A percentile compares a stretch with the other conserved stretches of the same genome.
These are phyloP conservation scores for Byasa hedistus DNA, from an alignment of 2,888 invertebrate genomes.

Conservation along the genomic window DNA sequence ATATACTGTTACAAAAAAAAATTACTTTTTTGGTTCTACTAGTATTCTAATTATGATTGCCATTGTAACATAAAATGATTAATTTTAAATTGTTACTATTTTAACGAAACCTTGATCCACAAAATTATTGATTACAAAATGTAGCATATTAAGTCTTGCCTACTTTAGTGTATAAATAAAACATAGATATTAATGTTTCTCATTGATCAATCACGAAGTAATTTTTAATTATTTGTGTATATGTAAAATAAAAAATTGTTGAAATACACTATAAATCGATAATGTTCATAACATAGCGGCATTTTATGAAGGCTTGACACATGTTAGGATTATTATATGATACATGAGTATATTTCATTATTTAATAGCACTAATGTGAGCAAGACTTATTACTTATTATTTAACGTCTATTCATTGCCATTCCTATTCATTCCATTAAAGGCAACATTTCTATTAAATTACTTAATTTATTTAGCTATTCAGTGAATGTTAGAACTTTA, in stretches of 20 bases:
- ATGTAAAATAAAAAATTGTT: background rate
- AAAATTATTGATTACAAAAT: background rate
- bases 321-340: background rate
- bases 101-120: background rate
- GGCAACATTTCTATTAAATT: background rate
- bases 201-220: background rate
- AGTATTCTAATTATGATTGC: conserved; percentile 35
- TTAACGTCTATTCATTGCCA: too few relatives aligned
- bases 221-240: background rate
- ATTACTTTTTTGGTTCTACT: conserved; percentile 55
- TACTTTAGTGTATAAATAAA: background rate
- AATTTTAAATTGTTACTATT: background rate
- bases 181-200: background rate
- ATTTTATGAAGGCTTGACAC: background rate
- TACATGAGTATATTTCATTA: background rate
- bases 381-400: background rate
- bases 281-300: background rate
- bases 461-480: background rate
- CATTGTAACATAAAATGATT: conserved; percentile 26
- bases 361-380: background rate
- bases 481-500: background rate
- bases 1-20: conserved; percentile 63
- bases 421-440: too few relatives aligned
- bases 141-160: background rate
- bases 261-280: background rate